Percentiles rank a stretch among this genome's conserved stretches.
These are phyloP conservation scores for Eudemis profundana DNA, from an alignment of 2,888 invertebrate genomes.

Conservation along the genomic window DNA sequence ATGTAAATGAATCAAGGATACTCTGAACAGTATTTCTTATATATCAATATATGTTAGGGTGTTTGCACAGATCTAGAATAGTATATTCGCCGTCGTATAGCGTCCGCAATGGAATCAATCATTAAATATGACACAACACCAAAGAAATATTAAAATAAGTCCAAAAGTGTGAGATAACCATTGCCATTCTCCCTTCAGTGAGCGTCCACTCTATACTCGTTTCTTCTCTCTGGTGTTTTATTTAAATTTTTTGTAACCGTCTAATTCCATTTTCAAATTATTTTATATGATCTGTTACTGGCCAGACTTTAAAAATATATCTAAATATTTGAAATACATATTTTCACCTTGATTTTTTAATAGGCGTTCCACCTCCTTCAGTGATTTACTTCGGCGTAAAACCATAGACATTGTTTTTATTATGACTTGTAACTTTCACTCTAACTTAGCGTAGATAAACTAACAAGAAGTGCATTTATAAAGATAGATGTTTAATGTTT, in stretches of 20 bases:
- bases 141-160: conserved; percentile 80
- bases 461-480: conserved; percentile 84
- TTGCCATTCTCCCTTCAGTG: conserved; percentile 79
- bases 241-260: conserved; percentile 51
- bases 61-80: conserved; percentile 57
- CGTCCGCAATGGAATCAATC: conserved; percentile 76
- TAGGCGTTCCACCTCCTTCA: background rate
- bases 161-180: conserved; percentile 68
- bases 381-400: conserved; percentile 24
- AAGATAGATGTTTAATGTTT: conserved; percentile 77
- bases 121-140: conserved; percentile 79
- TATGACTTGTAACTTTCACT: conserved; percentile 49
- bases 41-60: conserved; percentile 50
- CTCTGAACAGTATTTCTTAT: conserved; percentile 46
- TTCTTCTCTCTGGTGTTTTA: conserved; percentile 49
- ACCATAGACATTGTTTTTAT: conserved; percentile 21
- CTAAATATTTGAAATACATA: conserved; percentile 1
- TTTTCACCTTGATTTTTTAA: conserved; percentile 29
- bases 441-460: conserved; percentile 67
- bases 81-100: conserved; percentile 72
- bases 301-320: background rate
- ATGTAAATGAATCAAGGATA: conserved; percentile 40
- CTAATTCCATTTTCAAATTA: conserved; percentile 5
- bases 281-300: conserved; percentile 7
- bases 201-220: conserved; percentile 66